These are phyloP conservation scores for Podarcis raffonei DNA, from an alignment of 2,113 vertebrate genomes.

Conservation along the genomic window DNA sequence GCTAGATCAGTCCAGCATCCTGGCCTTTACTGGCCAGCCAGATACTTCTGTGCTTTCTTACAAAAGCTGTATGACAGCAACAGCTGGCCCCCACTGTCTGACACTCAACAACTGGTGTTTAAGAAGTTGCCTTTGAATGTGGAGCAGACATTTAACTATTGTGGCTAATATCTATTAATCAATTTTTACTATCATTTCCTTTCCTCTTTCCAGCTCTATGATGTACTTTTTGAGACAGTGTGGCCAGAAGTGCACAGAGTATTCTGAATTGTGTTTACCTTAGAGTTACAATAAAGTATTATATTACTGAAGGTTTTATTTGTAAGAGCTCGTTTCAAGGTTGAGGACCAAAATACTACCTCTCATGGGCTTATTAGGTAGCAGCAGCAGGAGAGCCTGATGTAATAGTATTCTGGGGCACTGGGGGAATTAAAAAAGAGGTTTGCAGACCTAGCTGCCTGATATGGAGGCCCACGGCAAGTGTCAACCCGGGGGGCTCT, in stretches of 20 bases:
- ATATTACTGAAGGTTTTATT: neutral
- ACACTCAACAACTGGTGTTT: neutral
- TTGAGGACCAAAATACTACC: neutral
- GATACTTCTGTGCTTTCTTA: neutral
- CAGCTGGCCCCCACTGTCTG: neutral
- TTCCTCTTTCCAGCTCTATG: neutral
- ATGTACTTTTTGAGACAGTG: neutral
- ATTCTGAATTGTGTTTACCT: neutral
- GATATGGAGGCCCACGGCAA: no score
- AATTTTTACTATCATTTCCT: neutral
- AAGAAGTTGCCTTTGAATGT: neutral
- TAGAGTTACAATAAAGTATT: neutral
- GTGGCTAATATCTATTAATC: neutral
- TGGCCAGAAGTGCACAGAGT: neutral
- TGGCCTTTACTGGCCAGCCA: neutral
- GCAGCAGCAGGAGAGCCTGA: neutral
- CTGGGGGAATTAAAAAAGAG: neutral
- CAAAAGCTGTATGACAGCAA: neutral
- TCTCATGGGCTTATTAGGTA: neutral
- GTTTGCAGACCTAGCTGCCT: neutral
- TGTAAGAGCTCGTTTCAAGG: neutral
- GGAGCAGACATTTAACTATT: neutral
- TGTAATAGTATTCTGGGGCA: neutral
- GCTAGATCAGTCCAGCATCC: neutral
- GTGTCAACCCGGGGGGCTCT: no score